Percentiles rank a stretch among this genome's conserved stretches.
phyloP scores from a whole-genome alignment of 2,888 invertebrate species.

The Acanthosepion lycidas region DNA sequence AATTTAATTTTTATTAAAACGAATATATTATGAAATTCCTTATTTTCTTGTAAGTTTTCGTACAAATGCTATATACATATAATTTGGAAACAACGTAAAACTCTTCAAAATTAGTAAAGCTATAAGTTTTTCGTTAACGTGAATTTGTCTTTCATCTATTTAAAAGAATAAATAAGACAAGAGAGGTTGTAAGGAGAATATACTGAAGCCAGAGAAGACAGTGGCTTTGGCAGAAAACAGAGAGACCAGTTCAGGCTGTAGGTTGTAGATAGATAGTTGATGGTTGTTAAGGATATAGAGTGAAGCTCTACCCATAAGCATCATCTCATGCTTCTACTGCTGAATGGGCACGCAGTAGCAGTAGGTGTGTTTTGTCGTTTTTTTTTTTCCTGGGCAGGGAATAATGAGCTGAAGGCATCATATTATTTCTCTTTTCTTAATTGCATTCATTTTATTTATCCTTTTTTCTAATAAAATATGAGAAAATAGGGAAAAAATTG shows the following conservation, averaged over 20 bases:
- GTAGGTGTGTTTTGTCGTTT: neutral
- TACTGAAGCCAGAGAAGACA: neutral
- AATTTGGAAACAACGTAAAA: too few relatives aligned
- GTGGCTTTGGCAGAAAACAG: neutral
- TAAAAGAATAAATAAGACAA: neutral
- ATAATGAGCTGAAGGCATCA: constrained; percentile 33
- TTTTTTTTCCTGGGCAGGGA: neutral
- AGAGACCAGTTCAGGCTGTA: neutral
- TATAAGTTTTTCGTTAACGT: too few relatives aligned
- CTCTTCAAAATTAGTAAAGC: too few relatives aligned
- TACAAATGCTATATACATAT: too few relatives aligned
- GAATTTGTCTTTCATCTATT: too few relatives aligned
- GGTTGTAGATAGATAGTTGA: neutral
- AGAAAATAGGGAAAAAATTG: neutral
- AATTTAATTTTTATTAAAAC: too few relatives aligned
- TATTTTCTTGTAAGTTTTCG: too few relatives aligned
- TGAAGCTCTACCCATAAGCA: neutral
- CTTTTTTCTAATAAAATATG: neutral
- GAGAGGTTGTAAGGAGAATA: neutral
- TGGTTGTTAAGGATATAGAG: neutral
- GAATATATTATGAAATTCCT: too few relatives aligned
- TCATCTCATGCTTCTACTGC: neutral
- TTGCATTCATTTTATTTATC: constrained; percentile 14
- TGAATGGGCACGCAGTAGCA: neutral
- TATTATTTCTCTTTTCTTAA: constrained; percentile 33